Conservation (phyloP, 1,140 invertebrate genomes). For the Magallana ariakensis region DNA sequence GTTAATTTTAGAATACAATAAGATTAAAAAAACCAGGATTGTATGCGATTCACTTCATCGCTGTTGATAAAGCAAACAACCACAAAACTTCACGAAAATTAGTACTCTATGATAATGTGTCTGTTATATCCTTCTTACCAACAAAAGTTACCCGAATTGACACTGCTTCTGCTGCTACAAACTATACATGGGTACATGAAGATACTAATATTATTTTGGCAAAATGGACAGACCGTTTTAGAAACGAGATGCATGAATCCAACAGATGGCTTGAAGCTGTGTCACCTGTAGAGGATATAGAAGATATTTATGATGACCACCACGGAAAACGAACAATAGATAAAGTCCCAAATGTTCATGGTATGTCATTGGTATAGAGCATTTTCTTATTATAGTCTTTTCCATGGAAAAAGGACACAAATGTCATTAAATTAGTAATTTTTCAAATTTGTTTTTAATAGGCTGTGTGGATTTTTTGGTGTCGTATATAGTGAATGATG, state of each 20-base stretch:
- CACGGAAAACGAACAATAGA: conserved; percentile 52
- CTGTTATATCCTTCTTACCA: conserved; percentile 5
- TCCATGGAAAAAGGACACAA: too few species aligned
- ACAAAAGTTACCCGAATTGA: conserved; percentile 39
- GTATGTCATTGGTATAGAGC: not conserved
- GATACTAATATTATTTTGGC: conserved; percentile 39
- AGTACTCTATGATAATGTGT: conserved; percentile 52
- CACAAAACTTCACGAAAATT: conserved; percentile 53
- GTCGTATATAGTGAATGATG: not conserved
- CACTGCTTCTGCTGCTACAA: conserved; percentile 42
- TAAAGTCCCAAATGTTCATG: conserved; percentile 49
- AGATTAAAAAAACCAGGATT: conserved; percentile 48
- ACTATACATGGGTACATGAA: conserved; percentile 41
- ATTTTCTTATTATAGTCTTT: too few species aligned
- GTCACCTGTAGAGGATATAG: not conserved
- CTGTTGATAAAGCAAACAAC: conserved; percentile 60
- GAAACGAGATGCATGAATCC: conserved; percentile 52
- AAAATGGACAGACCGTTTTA: conserved; percentile 56
- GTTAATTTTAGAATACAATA: conserved; percentile 48
- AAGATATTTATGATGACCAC: conserved; percentile 58
- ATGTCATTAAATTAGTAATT: too few species aligned
- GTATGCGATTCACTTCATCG: conserved; percentile 56
- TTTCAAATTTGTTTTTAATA: not conserved
- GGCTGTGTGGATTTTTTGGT: conserved; percentile 53
- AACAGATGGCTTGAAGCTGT: conserved; percentile 53